These are phyloP conservation scores for Ctenochaetus hawaiiensis DNA, from an alignment of 2,797 vertebrate species.

Conservation along the genomic window DNA sequence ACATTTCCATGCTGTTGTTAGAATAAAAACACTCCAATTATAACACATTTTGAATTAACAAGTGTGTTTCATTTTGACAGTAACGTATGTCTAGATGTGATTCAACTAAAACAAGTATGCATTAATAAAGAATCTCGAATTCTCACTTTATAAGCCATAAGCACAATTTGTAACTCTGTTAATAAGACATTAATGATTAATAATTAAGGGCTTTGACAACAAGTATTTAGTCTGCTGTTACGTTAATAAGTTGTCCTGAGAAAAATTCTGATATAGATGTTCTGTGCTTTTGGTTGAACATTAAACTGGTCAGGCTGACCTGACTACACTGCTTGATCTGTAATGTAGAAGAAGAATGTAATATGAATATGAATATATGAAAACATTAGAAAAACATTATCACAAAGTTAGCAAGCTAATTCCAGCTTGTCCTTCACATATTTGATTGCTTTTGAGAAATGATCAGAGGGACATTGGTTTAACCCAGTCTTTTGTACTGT, in stretches of 20 bases:
- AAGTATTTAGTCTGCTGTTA: neutral
- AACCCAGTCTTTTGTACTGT: neutral
- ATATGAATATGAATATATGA: no score
- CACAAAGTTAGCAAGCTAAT: neutral
- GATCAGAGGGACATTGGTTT: neutral
- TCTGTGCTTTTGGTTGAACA: neutral
- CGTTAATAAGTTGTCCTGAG: neutral
- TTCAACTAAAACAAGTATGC: no score
- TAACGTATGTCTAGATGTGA: neutral
- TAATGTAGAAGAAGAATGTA: no score
- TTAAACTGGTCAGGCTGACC: neutral
- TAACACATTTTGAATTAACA: neutral
- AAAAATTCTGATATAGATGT: neutral
- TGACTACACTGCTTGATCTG: neutral
- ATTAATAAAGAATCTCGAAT: no score
- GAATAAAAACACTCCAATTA: neutral
- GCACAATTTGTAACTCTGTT: neutral
- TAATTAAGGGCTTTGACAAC: neutral
- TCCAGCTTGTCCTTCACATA: neutral
- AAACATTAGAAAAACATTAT: no score
- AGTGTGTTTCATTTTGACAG: neutral
- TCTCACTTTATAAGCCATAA: no score
- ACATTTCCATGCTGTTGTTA: neutral
- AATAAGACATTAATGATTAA: neutral
- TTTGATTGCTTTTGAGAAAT: constrained; percentile 1